Evolutionary conservation across 2,797 vertebrate species (phyloP).

Genomic region (Nannoperca australis): DNA sequence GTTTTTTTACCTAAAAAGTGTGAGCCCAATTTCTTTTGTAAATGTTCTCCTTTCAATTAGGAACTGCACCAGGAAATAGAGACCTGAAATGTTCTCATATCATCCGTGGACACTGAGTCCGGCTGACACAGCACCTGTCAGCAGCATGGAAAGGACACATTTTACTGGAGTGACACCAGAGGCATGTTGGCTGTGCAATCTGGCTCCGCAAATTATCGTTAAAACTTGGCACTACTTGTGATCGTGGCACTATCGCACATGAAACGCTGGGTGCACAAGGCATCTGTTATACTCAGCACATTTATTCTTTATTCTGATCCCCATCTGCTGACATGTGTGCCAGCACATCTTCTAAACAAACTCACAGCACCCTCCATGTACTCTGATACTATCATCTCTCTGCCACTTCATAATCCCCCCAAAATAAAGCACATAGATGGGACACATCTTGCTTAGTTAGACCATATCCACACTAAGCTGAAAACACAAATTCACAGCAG

Average conservation of each 20-base stretch:
- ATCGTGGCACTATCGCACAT: slow-evolving; percentile 29
- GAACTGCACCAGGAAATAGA: neutral
- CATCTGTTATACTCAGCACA: slow-evolving; percentile 66
- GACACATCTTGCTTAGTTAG: neutral
- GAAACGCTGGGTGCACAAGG: slow-evolving; percentile 45
- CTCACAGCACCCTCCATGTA: slow-evolving; percentile 15
- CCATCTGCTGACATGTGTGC: slow-evolving; percentile 49
- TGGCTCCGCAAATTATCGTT: slow-evolving; percentile 69
- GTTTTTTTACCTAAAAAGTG: too few relatives aligned
- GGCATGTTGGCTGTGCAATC: slow-evolving; percentile 60
- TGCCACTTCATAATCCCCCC: slow-evolving; percentile 4
- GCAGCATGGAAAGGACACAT: slow-evolving; percentile 22
- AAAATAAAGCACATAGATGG: slow-evolving; percentile 5
- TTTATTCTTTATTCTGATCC: slow-evolving; percentile 56
- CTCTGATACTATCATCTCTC: neutral
- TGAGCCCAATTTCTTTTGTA: neutral
- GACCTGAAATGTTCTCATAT: neutral
- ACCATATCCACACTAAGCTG: neutral
- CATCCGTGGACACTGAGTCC: slow-evolving; percentile 4
- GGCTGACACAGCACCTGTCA: slow-evolving; percentile 67
- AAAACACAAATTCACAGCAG: slow-evolving; percentile 9
- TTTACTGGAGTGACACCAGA: slow-evolving; percentile 59
- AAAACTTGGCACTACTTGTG: slow-evolving; percentile 52
- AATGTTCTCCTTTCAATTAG: neutral
- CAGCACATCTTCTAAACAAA: slow-evolving; percentile 40